These are phyloP conservation scores for Esperia sulphurella DNA, from an alignment of 2,888 invertebrate species.

Conservation along the genomic window DNA sequence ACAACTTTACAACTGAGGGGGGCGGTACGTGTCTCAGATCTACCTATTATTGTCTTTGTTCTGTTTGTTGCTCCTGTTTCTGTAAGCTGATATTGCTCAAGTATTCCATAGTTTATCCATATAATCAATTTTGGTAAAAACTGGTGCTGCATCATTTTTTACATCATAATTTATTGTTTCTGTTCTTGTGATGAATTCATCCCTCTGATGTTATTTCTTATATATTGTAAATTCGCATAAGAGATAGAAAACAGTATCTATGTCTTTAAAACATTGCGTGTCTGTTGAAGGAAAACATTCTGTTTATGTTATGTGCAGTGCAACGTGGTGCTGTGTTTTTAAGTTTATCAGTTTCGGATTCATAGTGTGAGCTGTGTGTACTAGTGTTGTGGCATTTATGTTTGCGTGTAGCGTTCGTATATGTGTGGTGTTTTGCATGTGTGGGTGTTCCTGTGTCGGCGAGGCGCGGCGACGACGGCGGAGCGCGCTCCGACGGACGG, in stretches of 20 bases:
- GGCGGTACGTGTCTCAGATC: constrained; percentile 31
- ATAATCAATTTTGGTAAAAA: background rate
- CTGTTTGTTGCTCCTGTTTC: constrained; percentile 9
- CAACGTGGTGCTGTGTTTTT: constrained; percentile 62
- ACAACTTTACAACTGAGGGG: constrained; percentile 25
- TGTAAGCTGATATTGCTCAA: background rate
- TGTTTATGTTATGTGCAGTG: constrained; percentile 54
- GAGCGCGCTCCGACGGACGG: constrained; percentile 36
- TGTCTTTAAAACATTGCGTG: constrained; percentile 3
- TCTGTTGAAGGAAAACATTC: constrained; percentile 30
- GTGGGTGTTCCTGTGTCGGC: constrained; percentile 60
- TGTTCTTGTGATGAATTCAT: background rate
- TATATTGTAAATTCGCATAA: background rate
- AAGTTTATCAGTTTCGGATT: constrained; percentile 66
- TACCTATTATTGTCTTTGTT: constrained; percentile 34
- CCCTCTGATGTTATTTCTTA: background rate
- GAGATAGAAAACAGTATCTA: constrained; percentile 2
- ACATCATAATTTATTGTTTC: background rate
- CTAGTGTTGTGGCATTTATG: constrained; percentile 27
- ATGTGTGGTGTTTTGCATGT: constrained; percentile 33
- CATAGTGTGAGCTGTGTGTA: constrained; percentile 34
- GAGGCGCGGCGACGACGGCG: constrained; percentile 44
- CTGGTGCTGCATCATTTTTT: background rate
- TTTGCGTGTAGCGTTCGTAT: constrained; percentile 28
- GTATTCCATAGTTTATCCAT: background rate